Conservation (phyloP, 2,888 invertebrate species). For the Panorpa germanica region DNA sequence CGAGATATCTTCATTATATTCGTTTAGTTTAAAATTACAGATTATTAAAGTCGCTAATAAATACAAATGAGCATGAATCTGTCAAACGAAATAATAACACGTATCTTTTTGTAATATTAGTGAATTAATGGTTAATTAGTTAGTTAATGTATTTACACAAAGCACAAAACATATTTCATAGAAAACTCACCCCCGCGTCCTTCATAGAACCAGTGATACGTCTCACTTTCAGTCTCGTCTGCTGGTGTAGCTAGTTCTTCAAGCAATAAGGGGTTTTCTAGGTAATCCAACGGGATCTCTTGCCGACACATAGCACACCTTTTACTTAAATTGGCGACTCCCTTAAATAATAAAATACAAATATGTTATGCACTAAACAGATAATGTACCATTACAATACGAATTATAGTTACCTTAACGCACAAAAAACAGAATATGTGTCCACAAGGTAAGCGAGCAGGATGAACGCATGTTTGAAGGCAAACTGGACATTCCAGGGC, state of each 20-base stretch:
- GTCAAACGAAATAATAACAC: too few relatives aligned
- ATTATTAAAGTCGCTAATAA: too few relatives aligned
- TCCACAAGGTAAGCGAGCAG: slow-evolving; percentile 83
- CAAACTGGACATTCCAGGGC: slow-evolving; percentile 76
- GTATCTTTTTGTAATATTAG: too few relatives aligned
- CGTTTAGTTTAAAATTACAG: too few relatives aligned
- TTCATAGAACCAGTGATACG: slow-evolving; percentile 91
- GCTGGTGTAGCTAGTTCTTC: slow-evolving; percentile 25
- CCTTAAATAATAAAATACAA: slow-evolving; percentile 26
- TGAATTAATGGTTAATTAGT: too few relatives aligned
- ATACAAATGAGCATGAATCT: too few relatives aligned
- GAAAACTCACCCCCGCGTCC: slow-evolving; percentile 63
- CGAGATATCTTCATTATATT: too few relatives aligned
- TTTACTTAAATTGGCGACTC: slow-evolving; percentile 68
- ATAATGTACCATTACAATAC: too few relatives aligned
- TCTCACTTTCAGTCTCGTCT: slow-evolving; percentile 34
- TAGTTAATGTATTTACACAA: too few relatives aligned
- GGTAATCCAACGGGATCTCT: slow-evolving; percentile 73
- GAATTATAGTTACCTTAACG: slow-evolving; percentile 53
- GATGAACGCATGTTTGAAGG: slow-evolving; percentile 75
- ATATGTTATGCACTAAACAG: too few relatives aligned
- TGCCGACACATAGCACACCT: slow-evolving; percentile 87
- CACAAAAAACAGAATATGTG: slow-evolving; percentile 93
- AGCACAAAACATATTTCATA: slow-evolving; percentile 4
- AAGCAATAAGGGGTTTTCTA: slow-evolving; percentile 68